phyloP scores from a whole-genome alignment of 2,888 invertebrate species.

The Conistra vaccinii region DNA sequence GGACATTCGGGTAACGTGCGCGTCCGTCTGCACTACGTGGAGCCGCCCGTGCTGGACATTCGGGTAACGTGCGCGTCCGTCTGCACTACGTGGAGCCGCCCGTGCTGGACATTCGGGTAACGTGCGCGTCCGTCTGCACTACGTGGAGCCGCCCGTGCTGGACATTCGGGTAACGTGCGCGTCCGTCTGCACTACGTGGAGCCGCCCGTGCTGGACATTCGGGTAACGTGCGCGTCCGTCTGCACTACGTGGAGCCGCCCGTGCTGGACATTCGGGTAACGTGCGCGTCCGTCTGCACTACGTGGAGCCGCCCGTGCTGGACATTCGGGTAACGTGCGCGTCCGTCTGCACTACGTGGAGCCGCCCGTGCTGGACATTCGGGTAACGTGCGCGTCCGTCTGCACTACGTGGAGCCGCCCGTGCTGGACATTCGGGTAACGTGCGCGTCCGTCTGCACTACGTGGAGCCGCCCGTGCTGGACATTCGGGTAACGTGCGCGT shows the following conservation, averaged over 20 bases:
- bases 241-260: conserved; percentile 96
- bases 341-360: conserved; percentile 95
- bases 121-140: too few species aligned
- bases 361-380: conserved; percentile 96
- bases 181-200: conserved; percentile 95
- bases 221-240: too few species aligned
- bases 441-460: too few species aligned
- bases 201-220: conserved; percentile 96
- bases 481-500: conserved; percentile 90
- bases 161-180: too few species aligned
- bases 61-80: too few species aligned
- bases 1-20: too few species aligned
- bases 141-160: conserved; percentile 96
- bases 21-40: conserved; percentile 95
- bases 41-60: conserved; percentile 96
- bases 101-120: too few species aligned
- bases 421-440: too few species aligned
- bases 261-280: too few species aligned
- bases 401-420: conserved; percentile 96
- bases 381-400: too few species aligned
- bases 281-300: conserved; percentile 94
- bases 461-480: conserved; percentile 97
- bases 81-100: conserved; percentile 96
- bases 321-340: too few species aligned
- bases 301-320: conserved; percentile 96